Conservation (phyloP, 2,113 vertebrate species). For the Hassar affinis region DNA sequence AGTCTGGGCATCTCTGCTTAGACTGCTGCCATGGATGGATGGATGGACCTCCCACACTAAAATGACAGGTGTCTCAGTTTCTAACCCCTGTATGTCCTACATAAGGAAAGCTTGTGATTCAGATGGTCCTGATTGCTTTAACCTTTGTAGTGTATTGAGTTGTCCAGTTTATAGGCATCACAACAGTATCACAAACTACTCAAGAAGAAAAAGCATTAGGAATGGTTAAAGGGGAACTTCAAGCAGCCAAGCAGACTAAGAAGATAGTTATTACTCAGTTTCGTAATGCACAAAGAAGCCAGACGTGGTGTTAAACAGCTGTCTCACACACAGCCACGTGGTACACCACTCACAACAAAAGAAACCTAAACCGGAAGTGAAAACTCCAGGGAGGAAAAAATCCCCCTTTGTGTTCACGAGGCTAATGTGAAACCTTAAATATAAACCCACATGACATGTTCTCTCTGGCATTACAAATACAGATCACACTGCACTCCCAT, state of each 20-base stretch:
- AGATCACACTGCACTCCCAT: too few relatives aligned
- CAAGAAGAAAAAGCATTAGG: background rate
- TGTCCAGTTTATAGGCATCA: background rate
- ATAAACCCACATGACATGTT: background rate
- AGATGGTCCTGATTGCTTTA: too few relatives aligned
- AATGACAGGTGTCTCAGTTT: too few relatives aligned
- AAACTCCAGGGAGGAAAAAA: background rate
- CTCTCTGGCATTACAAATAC: background rate
- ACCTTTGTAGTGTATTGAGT: background rate
- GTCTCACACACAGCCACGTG: background rate
- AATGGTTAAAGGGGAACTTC: background rate
- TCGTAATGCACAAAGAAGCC: background rate
- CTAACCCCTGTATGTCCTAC: too few relatives aligned
- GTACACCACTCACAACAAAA: background rate
- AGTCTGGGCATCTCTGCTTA: too few relatives aligned
- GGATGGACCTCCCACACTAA: too few relatives aligned
- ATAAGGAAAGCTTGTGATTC: background rate
- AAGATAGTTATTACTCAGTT: background rate
- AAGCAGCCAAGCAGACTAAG: background rate
- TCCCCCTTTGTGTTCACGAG: background rate
- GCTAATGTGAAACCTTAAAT: background rate
- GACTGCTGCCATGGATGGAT: too few relatives aligned
- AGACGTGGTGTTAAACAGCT: background rate
- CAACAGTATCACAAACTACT: background rate
- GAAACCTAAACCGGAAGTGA: background rate